Evolutionary conservation across 1,140 invertebrate species (phyloP).

Genomic region (Ostrea denselamellosa): DNA sequence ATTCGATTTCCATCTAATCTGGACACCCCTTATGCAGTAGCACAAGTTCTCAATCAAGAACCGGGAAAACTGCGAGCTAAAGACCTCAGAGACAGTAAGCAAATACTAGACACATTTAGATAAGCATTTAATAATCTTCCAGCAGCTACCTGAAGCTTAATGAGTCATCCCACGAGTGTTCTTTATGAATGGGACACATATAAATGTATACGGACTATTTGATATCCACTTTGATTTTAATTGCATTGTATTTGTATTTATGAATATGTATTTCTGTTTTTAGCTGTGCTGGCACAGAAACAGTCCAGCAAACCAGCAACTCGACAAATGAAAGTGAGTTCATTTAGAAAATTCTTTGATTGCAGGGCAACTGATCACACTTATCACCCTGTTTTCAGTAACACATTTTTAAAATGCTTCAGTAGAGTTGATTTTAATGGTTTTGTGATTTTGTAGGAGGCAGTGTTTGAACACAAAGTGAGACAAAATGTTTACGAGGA

Average conservation of each 20-base stretch:
- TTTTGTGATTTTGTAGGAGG: conserved; percentile 65
- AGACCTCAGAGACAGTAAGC: conserved; percentile 75
- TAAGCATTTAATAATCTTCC: not conserved
- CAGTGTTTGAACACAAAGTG: conserved; percentile 75
- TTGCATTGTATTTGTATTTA: too few relatives aligned
- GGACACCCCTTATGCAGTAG: conserved; percentile 74
- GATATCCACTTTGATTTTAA: too few relatives aligned
- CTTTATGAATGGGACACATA: too few relatives aligned
- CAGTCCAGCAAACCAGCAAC: conserved; percentile 59
- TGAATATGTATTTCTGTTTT: conserved; percentile 30
- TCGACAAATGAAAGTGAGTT: conserved; percentile 73
- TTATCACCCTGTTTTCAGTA: too few relatives aligned
- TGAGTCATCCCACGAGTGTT: too few relatives aligned
- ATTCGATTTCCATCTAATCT: conserved; percentile 72
- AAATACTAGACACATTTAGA: too few relatives aligned
- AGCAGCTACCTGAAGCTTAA: too few relatives aligned
- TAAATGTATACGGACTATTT: too few relatives aligned
- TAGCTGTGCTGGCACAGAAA: conserved; percentile 66
- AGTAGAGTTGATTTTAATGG: too few relatives aligned
- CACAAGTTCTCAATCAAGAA: conserved; percentile 75
- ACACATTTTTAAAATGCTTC: too few relatives aligned
- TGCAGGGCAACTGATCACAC: too few relatives aligned
- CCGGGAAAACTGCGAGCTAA: conserved; percentile 76
- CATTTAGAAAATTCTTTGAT: too few relatives aligned
- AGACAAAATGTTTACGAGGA: conserved; percentile 77